Percentiles rank a stretch among this genome's conserved stretches.
These are phyloP conservation scores for Dasyprocta punctata DNA, from an alignment of 2,113 vertebrate species.

Conservation along the genomic window DNA sequence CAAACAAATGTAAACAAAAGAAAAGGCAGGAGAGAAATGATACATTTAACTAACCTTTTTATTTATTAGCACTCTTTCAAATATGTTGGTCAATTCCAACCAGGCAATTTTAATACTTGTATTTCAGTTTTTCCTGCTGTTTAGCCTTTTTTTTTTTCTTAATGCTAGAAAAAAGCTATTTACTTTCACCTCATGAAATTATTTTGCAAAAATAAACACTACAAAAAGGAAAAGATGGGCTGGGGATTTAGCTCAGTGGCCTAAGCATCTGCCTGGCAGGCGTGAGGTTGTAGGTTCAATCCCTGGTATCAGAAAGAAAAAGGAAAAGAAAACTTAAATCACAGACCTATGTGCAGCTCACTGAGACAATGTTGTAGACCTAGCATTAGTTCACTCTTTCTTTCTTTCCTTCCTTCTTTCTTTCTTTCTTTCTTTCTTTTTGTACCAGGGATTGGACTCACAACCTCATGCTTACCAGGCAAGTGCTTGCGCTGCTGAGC, in stretches of 20 bases:
- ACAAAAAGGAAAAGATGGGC: conserved; percentile 21
- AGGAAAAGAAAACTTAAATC: conserved; percentile 38
- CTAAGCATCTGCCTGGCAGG: too few relatives aligned
- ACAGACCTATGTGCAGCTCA: background rate
- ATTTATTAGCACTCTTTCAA: background rate
- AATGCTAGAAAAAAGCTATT: conserved; percentile 2
- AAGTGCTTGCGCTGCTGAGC: too few relatives aligned
- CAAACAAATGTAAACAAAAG: conserved; percentile 9
- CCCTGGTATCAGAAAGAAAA: too few relatives aligned
- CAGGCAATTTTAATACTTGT: background rate
- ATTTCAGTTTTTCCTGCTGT: conserved; percentile 43
- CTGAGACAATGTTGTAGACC: background rate
- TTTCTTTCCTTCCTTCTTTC: too few relatives aligned
- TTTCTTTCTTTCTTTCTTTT: too few relatives aligned
- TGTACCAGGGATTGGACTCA: too few relatives aligned
- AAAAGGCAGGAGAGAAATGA: background rate
- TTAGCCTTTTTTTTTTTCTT: background rate
- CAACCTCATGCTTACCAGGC: too few relatives aligned
- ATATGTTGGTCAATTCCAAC: background rate
- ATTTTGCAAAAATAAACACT: conserved; percentile 57
- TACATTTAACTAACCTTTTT: background rate
- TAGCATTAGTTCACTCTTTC: background rate
- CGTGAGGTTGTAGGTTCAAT: too few relatives aligned
- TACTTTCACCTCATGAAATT: conserved; percentile 39
- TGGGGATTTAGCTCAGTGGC: too few relatives aligned